These are phyloP conservation scores for Eupithecia vulgata DNA, from an alignment of 2,888 invertebrate species.

Conservation along the genomic window DNA sequence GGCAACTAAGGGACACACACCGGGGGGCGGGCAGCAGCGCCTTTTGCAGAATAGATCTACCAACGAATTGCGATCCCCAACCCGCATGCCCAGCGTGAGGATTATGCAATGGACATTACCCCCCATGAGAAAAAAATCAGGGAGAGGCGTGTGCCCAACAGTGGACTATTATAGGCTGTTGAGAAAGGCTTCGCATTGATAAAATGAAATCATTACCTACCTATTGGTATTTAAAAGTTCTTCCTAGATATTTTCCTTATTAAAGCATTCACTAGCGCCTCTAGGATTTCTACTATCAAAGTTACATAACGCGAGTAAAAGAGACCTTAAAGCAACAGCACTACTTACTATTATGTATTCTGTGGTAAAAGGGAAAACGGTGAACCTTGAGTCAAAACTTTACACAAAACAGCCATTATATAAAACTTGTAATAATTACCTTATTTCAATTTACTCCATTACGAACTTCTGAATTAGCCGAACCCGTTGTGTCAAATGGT, in stretches of 20 bases:
- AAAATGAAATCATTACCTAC: too few relatives aligned
- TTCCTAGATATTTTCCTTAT: not conserved
- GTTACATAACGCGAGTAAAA: not conserved
- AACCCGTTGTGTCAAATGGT: conserved; percentile 31
- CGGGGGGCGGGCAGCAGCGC: too few relatives aligned
- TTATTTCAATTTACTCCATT: conserved; percentile 9
- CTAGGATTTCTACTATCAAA: not conserved
- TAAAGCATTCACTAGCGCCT: not conserved
- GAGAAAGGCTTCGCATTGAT: too few relatives aligned
- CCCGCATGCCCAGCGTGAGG: too few relatives aligned
- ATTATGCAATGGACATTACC: too few relatives aligned
- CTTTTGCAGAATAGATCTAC: too few relatives aligned
- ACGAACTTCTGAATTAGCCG: conserved; percentile 39
- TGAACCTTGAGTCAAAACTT: conserved; percentile 2
- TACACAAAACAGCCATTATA: not conserved
- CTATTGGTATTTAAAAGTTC: too few relatives aligned
- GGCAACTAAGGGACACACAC: too few relatives aligned
- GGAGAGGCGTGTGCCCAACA: too few relatives aligned
- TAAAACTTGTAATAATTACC: conserved; percentile 2
- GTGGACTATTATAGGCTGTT: too few relatives aligned
- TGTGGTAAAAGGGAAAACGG: not conserved
- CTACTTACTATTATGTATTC: not conserved
- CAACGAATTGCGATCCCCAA: too few relatives aligned
- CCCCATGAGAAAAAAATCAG: too few relatives aligned
- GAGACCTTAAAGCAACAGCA: not conserved